Evolutionary conservation across 2,888 invertebrate species (phyloP).

Genomic region (Halictus ligatus): DNA sequence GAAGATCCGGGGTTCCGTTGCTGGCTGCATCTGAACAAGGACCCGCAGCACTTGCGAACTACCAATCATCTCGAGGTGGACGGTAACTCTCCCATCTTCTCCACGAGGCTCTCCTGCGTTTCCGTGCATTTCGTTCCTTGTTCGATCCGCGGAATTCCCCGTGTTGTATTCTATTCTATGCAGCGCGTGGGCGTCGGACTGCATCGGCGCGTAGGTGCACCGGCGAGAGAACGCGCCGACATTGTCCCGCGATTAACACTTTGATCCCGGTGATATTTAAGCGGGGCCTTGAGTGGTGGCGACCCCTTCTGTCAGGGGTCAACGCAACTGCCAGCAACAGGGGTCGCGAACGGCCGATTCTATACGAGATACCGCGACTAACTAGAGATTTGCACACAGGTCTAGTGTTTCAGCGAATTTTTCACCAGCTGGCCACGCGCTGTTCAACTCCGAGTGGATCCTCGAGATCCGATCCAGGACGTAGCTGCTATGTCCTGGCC

Average conservation of each 20-base stretch:
- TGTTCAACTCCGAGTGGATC: neutral
- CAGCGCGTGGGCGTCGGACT: slow-evolving; percentile 53
- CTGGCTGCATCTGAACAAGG: slow-evolving; percentile 8
- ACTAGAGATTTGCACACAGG: slow-evolving; percentile 20
- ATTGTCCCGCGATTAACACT: slow-evolving; percentile 71
- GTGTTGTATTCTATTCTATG: slow-evolving; percentile 42
- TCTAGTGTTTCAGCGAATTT: slow-evolving; percentile 9
- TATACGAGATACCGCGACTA: slow-evolving; percentile 6
- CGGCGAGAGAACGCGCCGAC: slow-evolving; percentile 60
- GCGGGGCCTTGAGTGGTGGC: slow-evolving; percentile 34
- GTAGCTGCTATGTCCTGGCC: neutral
- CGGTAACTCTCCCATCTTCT: slow-evolving; percentile 17
- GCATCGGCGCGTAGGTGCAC: slow-evolving; percentile 64
- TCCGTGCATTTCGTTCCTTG: slow-evolving; percentile 46
- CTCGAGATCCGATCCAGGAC: slow-evolving; percentile 3
- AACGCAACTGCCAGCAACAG: slow-evolving; percentile 16
- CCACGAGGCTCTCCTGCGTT: slow-evolving; percentile 29
- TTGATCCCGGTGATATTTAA: slow-evolving; percentile 67
- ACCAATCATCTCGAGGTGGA: slow-evolving; percentile 18
- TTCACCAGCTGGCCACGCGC: neutral
- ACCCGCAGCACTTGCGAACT: neutral
- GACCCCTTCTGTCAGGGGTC: slow-evolving; percentile 31
- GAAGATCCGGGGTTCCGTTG: neutral
- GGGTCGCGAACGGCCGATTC: slow-evolving; percentile 13
- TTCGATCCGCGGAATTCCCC: slow-evolving; percentile 49